Evolutionary conservation across 2,797 vertebrate genomes (phyloP).

Genomic region (Calcarius lapponicus): DNA sequence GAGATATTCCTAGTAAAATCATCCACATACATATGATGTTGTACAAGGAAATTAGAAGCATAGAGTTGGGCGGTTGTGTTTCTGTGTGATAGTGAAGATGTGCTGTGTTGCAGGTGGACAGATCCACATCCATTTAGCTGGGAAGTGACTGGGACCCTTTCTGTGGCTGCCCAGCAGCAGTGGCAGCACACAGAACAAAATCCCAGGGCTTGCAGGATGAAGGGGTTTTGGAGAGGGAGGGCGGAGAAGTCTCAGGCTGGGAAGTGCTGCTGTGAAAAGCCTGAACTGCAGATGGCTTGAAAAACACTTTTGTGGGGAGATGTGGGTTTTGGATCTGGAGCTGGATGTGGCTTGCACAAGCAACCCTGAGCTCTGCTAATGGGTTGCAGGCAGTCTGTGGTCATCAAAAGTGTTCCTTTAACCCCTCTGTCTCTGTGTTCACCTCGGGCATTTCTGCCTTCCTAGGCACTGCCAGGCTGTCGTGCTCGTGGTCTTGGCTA

Average conservation of each 20-base stretch:
- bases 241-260: background rate
- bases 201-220: fast-evolving
- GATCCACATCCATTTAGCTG: background rate
- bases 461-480: background rate
- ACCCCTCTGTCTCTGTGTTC: background rate
- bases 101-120: background rate
- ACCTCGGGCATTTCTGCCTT: background rate
- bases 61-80: background rate
- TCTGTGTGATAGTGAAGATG: background rate
- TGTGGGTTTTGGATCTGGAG: background rate
- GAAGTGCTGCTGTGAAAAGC: background rate
- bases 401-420: background rate
- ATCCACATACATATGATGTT: fast-evolving
- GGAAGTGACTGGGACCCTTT: background rate
- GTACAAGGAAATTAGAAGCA: background rate
- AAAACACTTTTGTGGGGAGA: background rate
- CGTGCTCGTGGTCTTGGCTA: background rate
- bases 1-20: background rate
- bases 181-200: background rate
- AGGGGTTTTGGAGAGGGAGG: background rate
- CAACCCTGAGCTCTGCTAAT: background rate
- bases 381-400: background rate
- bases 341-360: background rate
- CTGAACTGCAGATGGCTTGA: background rate
- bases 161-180: fast-evolving